Percentiles rank a stretch among this genome's conserved stretches.
Evolutionary conservation across 2,888 invertebrate genomes (phyloP).

Genomic region (Sesia bembeciformis): DNA sequence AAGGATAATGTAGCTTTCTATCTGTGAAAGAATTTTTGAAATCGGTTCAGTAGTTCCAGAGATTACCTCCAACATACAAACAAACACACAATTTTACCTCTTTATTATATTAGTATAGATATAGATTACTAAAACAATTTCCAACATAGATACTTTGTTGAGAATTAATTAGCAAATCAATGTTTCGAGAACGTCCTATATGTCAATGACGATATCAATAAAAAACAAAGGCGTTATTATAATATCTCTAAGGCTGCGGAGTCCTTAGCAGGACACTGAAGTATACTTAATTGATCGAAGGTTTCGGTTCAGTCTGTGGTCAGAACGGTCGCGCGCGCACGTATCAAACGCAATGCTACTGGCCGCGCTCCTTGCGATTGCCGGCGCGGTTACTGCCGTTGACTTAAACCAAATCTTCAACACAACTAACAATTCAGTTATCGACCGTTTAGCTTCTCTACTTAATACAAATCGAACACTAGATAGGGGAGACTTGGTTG

Average conservation of each 20-base stretch:
- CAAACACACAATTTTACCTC: too few relatives aligned
- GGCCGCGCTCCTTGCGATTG: slow-evolving; percentile 36
- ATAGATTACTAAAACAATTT: too few relatives aligned
- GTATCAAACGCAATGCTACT: slow-evolving; percentile 35
- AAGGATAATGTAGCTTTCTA: too few relatives aligned
- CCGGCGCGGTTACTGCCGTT: slow-evolving; percentile 34
- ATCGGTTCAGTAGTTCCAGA: too few relatives aligned
- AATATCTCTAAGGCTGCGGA: slow-evolving; percentile 30
- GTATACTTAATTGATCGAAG: slow-evolving; percentile 15
- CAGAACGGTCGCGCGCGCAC: slow-evolving; percentile 55
- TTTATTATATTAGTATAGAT: too few relatives aligned
- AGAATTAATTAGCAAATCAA: not conserved
- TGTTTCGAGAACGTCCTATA: not conserved
- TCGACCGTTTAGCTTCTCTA: slow-evolving; percentile 28
- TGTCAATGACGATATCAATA: not conserved
- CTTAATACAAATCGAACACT: slow-evolving; percentile 37
- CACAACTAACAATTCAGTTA: slow-evolving; percentile 34
- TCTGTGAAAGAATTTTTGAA: too few relatives aligned
- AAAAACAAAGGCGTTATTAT: slow-evolving; percentile 14
- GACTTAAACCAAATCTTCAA: slow-evolving; percentile 21
- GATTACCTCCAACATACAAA: too few relatives aligned
- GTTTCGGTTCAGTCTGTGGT: slow-evolving; percentile 37
- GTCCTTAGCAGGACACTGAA: slow-evolving; percentile 6
- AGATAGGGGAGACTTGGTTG: slow-evolving; percentile 27
- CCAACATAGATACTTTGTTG: too few relatives aligned